These are phyloP conservation scores for Drosophila sordidapex DNA, from an alignment of 2,888 invertebrate genomes.

Conservation along the genomic window DNA sequence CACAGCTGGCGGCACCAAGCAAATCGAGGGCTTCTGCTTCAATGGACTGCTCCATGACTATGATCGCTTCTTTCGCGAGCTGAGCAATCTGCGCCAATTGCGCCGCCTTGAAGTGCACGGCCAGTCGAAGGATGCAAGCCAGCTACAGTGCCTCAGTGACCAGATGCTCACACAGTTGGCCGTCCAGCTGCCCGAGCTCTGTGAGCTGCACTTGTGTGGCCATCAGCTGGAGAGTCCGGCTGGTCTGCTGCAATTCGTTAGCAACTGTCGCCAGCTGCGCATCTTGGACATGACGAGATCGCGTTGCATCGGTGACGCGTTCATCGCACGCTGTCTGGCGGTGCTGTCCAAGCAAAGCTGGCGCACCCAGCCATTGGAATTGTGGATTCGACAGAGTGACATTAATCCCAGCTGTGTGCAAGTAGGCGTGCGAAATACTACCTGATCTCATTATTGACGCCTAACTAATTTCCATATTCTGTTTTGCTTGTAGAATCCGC, in stretches of 20 bases:
- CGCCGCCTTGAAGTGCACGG: slow-evolving; percentile 60
- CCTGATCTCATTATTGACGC: not conserved
- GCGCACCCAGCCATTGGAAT: slow-evolving; percentile 64
- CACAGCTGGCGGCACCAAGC: slow-evolving; percentile 27
- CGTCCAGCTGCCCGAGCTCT: slow-evolving; percentile 53
- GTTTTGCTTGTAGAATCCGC: slow-evolving; percentile 47
- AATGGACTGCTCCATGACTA: slow-evolving; percentile 73
- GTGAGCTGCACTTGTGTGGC: slow-evolving; percentile 70
- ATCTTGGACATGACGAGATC: slow-evolving; percentile 66
- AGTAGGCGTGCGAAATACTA: slow-evolving; percentile 10
- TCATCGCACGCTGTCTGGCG: slow-evolving; percentile 61
- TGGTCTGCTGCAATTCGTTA: slow-evolving; percentile 68
- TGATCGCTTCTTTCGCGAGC: slow-evolving; percentile 67
- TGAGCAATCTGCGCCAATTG: slow-evolving; percentile 61
- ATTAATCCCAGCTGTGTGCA: slow-evolving; percentile 46
- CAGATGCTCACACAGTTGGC: slow-evolving; percentile 65
- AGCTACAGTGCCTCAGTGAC: slow-evolving; percentile 64
- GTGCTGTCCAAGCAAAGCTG: slow-evolving; percentile 68
- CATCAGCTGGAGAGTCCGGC: slow-evolving; percentile 73
- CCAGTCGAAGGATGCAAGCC: slow-evolving; percentile 37
- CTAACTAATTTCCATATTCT: not conserved
- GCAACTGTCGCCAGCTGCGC: slow-evolving; percentile 65
- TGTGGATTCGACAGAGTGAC: slow-evolving; percentile 74
- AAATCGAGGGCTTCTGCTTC: slow-evolving; percentile 74
- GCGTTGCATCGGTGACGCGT: slow-evolving; percentile 56